Conservation (phyloP, 1,140 invertebrate species). For the Achroia grisella region DNA sequence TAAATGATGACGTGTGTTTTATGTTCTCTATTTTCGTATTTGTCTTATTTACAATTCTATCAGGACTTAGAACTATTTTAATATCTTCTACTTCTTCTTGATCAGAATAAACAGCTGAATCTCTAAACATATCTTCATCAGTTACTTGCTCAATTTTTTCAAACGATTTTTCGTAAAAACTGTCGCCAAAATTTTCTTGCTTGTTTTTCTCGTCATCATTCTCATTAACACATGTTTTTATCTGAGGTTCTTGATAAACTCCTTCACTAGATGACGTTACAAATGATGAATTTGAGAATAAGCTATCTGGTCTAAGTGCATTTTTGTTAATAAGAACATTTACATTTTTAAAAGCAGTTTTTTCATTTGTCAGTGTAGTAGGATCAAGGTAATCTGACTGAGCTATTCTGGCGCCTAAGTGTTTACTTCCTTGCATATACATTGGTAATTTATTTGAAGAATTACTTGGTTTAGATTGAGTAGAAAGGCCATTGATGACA, state of each 20-base stretch:
- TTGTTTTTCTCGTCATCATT: conserved; percentile 1
- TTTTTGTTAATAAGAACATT: conserved; percentile 73
- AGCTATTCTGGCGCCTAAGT: conserved; percentile 88
- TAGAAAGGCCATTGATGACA: conserved; percentile 27
- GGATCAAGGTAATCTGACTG: conserved; percentile 91
- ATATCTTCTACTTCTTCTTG: conserved; percentile 56
- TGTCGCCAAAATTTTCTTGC: conserved; percentile 71
- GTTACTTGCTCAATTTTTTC: conserved; percentile 80
- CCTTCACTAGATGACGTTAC: conserved; percentile 78
- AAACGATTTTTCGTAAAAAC: conserved; percentile 84
- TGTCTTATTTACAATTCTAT: conserved; percentile 35
- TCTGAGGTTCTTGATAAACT: conserved; percentile 46
- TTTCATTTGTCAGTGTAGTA: conserved; percentile 75
- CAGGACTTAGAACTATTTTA: conserved; percentile 20
- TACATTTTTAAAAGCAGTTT: conserved; percentile 53
- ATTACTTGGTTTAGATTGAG: conserved; percentile 54
- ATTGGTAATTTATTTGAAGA: conserved; percentile 71
- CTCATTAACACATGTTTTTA: conserved; percentile 21
- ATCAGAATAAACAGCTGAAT: conserved; percentile 90
- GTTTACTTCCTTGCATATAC: conserved; percentile 87
- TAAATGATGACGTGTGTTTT: conserved; percentile 39
- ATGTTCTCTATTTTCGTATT: conserved; percentile 43
- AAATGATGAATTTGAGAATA: conserved; percentile 74
- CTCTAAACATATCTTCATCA: conserved; percentile 82
- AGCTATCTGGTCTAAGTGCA: conserved; percentile 66